Conservation (phyloP, 35 echinoderm and acorn worm genomes). For the Strongylocentrotus purpuratus region DNA sequence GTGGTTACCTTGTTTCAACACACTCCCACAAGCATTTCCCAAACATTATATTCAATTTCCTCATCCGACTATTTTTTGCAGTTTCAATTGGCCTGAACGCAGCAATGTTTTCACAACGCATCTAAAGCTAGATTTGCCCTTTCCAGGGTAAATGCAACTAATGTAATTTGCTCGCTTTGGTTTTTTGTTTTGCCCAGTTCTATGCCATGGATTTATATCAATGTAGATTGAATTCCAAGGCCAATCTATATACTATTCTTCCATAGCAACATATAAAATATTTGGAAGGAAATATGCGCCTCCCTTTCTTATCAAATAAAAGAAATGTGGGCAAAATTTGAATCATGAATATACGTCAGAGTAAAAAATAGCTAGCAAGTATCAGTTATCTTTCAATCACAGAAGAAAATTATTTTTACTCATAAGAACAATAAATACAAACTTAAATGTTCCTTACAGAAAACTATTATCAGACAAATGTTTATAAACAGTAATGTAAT, state of each 20-base stretch:
- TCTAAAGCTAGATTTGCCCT: not conserved
- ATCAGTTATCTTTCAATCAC: not conserved
- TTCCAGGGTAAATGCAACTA: not conserved
- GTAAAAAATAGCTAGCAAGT: not conserved
- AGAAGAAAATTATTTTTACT: not conserved
- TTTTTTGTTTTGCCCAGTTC: not conserved
- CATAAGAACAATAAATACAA: not conserved
- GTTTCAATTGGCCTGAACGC: not conserved
- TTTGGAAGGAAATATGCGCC: not conserved
- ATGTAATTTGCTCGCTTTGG: not conserved
- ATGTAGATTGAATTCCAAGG: not conserved
- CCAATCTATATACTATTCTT: not conserved
- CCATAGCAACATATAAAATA: not conserved
- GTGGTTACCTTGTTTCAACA: not conserved
- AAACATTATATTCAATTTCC: not conserved
- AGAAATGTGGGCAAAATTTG: not conserved
- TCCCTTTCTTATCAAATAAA: not conserved
- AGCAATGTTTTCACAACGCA: not conserved
- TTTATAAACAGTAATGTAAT: not conserved
- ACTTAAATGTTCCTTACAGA: not conserved
- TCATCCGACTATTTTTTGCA: not conserved
- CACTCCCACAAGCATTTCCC: not conserved
- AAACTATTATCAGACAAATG: no score
- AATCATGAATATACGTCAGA: not conserved
- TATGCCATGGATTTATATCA: not conserved